Base-by-base conservation (phyloP, 2,113 vertebrate genomes). In the Dromas ardeola region DNA sequence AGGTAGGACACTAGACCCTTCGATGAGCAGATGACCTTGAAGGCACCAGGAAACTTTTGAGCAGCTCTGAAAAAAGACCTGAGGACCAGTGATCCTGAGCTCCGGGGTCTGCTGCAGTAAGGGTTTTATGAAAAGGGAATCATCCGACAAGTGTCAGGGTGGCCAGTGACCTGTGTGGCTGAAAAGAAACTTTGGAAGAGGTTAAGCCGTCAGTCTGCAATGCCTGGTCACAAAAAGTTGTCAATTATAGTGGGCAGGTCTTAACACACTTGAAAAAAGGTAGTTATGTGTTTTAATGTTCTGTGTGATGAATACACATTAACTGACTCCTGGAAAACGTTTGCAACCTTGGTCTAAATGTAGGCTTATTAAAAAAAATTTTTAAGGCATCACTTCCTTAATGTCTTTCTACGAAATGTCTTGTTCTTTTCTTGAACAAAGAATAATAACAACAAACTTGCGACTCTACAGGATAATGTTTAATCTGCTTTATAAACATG, bases 141-240 rank as follows among this genome's bases (percentile, higher is more conserved):
- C 22, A 8, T 32, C 13, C 8, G 25, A 8, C 21, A 84, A n/a
- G 30, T 78, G 53, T n/a, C 26, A 18, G 0, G 0, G 34, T 58
- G 9, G 16, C n/a, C 52, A 26, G 11, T 29, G 61, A 47, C 14
- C 16, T 65, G 9, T 36, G 40, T 36, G 15, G 4, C 36, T 86
- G 40, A 84, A 45, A 81, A 81, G 27, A 81, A 71, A 45, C 14
- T 21, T 22, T 25, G 20, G 36, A 88, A 53, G 59, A 73, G 8
- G 7, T 56, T 83, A 69, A 69, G 20, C 15, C 15, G 13, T 80
- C 19, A 16, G 7, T 38, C 17, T 53, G 22, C 5, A 8, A 36
- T n/a, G 20, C 3, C 13, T 88, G 6, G 8, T 91, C 26, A 77
- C 29, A 55, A 43, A 90, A 65, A 2, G 7, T n/a, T 82, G 4